Base-by-base conservation (phyloP, 2,113 vertebrate genomes). In the Dasypus novemcinctus region DNA sequence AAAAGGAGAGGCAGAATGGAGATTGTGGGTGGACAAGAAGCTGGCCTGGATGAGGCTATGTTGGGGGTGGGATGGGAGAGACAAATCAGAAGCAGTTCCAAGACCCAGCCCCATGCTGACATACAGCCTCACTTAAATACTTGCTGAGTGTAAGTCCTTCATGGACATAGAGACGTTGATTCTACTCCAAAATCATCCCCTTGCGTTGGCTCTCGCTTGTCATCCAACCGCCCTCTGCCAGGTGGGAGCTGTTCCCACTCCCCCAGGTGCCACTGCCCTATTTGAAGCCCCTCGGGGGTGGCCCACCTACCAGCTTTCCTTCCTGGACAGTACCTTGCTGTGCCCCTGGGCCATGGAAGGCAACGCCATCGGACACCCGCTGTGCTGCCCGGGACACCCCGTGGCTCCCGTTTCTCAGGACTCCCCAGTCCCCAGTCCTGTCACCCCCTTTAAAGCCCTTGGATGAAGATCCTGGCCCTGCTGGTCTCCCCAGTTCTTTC, bases 361-460 rank as follows among this genome's bases (percentile, higher is more conserved):
- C n/a, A 41, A 1, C 12, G 64, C 36, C n/a, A 4, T 1, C 1
- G 23, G 5, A n/a, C 14, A 1, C 14, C 9, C 5, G 1, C 6
- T 3, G 20, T 20, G 4, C 7, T 18, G 27, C 29, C 59, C 11
- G 41, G 46, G 49, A 1, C 10, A 81, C 20, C 33, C 20, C 1
- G 21, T 1, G 7, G n/a, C 29, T 83, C 78, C 10, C 33, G 0
- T 43, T 75, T 46, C 46, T 75, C 38, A 27, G 68, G 36, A 12
- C 14, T 25, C 54, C 25, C 15, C 29, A 20, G 41, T 29, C 36
- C 11, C n/a, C n/a, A n/a, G n/a, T n/a, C n/a, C n/a, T n/a, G n/a
- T n/a, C 27, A 8, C 41, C 49, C 25, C 69, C n/a, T n/a, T 52
- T 25, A 27, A 36, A 15, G 21, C 17, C 18, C 64, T 11, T 11